phyloP scores from a whole-genome alignment of 2,113 vertebrate genomes.

The Heterotilapia buettikoferi region DNA sequence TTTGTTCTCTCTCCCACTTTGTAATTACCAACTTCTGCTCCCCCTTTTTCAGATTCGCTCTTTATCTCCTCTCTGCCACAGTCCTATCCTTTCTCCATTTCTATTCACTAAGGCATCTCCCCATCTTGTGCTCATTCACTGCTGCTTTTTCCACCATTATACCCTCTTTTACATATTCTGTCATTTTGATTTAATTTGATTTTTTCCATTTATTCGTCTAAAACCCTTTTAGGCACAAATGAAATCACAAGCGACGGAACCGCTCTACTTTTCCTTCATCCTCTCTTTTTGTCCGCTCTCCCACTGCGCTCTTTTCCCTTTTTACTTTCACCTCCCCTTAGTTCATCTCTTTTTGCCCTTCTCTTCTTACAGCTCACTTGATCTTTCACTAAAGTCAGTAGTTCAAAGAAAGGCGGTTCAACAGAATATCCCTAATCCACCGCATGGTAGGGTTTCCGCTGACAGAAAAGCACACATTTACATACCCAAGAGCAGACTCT shows the following conservation, averaged over 20 bases:
- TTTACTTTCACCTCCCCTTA: not conserved
- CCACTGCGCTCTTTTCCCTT: not conserved
- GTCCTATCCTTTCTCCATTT: not conserved
- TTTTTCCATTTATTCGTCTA: not conserved
- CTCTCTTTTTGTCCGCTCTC: not conserved
- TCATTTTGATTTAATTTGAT: constrained; percentile 9
- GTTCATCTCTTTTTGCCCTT: not conserved
- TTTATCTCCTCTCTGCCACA: constrained; percentile 19
- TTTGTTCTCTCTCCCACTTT: constrained; percentile 29
- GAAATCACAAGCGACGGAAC: not conserved
- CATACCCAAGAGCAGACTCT: not conserved
- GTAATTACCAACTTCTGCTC: constrained; percentile 44
- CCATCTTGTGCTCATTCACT: not conserved
- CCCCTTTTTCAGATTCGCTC: not conserved
- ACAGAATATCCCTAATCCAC: constrained; percentile 19
- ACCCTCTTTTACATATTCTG: not conserved
- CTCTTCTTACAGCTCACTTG: not conserved
- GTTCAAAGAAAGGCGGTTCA: constrained; percentile 32
- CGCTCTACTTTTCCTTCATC: not conserved
- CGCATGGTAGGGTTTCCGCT: not conserved
- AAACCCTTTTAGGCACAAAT: constrained; percentile 1
- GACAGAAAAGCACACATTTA: constrained; percentile 20
- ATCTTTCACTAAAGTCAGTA: not conserved
- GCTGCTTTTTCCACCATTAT: not conserved
- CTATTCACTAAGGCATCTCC: not conserved